A percentile compares a stretch with the other conserved stretches of the same genome.
Evolutionary conservation across 2,797 vertebrate genomes (phyloP).

Genomic region (Vespertilio murinus): DNA sequence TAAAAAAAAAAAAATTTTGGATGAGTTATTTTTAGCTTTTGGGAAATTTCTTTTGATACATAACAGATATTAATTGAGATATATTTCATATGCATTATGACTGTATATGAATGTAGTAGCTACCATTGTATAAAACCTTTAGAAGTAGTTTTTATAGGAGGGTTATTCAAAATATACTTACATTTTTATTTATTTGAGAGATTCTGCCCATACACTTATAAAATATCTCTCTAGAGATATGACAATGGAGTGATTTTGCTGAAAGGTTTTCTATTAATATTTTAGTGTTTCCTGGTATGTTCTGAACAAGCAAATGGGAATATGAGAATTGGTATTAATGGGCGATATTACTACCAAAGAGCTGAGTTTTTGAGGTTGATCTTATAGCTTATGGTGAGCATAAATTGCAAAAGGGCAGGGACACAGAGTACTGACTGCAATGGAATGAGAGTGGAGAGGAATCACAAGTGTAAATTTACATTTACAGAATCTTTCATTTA

Average conservation of each 20-base stretch:
- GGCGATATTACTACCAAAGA: background rate
- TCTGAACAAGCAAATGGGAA: background rate
- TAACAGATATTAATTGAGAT: constrained; percentile 7
- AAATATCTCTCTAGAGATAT: background rate
- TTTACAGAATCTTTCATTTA: background rate
- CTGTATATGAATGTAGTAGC: background rate
- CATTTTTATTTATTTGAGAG: background rate
- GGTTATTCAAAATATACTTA: background rate
- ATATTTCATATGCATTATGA: background rate
- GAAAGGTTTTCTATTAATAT: background rate
- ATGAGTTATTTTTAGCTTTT: background rate
- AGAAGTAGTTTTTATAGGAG: background rate
- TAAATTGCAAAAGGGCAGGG: background rate
- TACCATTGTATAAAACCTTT: background rate
- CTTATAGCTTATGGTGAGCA: background rate
- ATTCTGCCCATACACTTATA: background rate
- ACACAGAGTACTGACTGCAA: background rate
- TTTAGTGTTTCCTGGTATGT: background rate
- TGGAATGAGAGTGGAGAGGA: background rate
- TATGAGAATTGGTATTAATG: background rate
- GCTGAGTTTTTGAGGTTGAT: background rate
- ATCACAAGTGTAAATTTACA: background rate
- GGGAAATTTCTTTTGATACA: background rate
- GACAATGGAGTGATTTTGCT: background rate
- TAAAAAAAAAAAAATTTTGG: constrained; percentile 40